A percentile compares a stretch with the other conserved stretches of the same genome.
phyloP scores from a whole-genome alignment of 2,888 invertebrate genomes.

The Parochlus steinenii region DNA sequence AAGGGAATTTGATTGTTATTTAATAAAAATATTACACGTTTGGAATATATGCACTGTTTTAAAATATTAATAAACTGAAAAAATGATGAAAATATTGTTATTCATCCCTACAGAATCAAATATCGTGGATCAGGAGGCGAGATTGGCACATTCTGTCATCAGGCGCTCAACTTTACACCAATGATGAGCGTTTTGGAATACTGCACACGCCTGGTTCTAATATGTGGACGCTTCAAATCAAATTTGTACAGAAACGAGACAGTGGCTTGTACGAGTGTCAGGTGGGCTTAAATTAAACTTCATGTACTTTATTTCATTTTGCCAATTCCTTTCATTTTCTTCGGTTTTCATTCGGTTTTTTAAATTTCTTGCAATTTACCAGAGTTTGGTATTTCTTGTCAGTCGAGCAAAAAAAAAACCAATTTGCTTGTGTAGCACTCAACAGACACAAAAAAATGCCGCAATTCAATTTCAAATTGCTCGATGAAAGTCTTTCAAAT shows the following conservation, averaged over 20 bases:
- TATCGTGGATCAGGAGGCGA: slow-evolving; percentile 68
- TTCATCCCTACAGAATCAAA: slow-evolving; percentile 38
- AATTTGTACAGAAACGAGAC: slow-evolving; percentile 71
- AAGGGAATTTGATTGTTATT: too few relatives aligned
- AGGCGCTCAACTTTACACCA: slow-evolving; percentile 65
- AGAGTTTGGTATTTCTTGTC: too few relatives aligned
- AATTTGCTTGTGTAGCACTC: too few relatives aligned
- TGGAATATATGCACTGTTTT: too few relatives aligned
- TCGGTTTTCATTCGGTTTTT: not conserved
- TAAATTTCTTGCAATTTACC: not conserved
- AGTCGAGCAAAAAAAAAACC: not conserved
- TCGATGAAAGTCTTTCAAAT: slow-evolving; percentile 8
- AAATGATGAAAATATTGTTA: too few relatives aligned
- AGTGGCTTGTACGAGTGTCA: slow-evolving; percentile 77
- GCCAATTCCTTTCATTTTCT: not conserved
- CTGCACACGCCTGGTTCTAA: slow-evolving; percentile 65
- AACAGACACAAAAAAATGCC: too few relatives aligned
- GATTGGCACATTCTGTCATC: slow-evolving; percentile 78
- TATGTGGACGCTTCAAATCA: slow-evolving; percentile 76
- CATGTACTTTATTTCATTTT: not conserved
- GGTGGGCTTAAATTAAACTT: slow-evolving; percentile 30
- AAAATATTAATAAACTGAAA: too few relatives aligned
- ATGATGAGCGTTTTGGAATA: slow-evolving; percentile 56
- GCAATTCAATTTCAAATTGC: slow-evolving; percentile 5
- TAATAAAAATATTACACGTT: too few relatives aligned